A percentile compares a stretch with the other conserved stretches of the same genome.
These are phyloP conservation scores for Pediacus dermestoides DNA, from an alignment of 2,888 invertebrate genomes.

Conservation along the genomic window DNA sequence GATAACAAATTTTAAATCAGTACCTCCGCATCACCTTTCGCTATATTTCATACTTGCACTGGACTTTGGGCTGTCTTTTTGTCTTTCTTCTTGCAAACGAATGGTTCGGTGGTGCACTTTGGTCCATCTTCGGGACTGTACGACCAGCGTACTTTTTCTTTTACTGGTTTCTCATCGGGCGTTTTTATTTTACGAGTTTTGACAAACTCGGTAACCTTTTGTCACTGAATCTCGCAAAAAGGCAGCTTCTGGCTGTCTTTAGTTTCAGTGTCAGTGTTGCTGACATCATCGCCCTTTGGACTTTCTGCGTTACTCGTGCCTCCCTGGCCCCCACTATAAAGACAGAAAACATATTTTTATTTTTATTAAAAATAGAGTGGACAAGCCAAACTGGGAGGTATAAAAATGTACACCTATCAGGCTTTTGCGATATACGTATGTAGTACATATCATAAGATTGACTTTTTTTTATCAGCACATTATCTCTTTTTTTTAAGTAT, in stretches of 20 bases:
- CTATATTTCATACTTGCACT: constrained; percentile 46
- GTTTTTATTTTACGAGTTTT: constrained; percentile 52
- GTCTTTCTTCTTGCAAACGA: constrained; percentile 44
- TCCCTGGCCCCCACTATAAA: constrained; percentile 56
- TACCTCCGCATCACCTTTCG: constrained; percentile 19
- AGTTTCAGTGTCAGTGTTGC: constrained; percentile 56
- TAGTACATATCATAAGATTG: too few relatives aligned
- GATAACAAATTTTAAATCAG: too few relatives aligned
- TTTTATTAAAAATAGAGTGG: too few relatives aligned
- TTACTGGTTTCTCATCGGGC: constrained; percentile 46
- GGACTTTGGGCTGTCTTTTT: constrained; percentile 45
- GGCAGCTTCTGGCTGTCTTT: constrained; percentile 66
- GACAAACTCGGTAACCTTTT: constrained; percentile 57
- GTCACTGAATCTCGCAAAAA: constrained; percentile 75
- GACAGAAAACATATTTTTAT: constrained; percentile 14
- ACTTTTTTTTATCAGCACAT: too few relatives aligned
- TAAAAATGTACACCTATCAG: too few relatives aligned
- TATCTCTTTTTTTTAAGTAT: too few relatives aligned
- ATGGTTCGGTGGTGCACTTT: constrained; percentile 47
- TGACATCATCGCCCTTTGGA: constrained; percentile 61
- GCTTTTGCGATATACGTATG: too few relatives aligned
- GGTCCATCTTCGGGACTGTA: constrained; percentile 50
- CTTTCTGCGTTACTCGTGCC: constrained; percentile 57
- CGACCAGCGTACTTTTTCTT: constrained; percentile 48
- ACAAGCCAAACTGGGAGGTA: too few relatives aligned